Evolutionary conservation across 2,113 vertebrate species (phyloP), one percentile per base, ranked within the genome.

Genomic region (Cheilinus undulatus): DNA sequence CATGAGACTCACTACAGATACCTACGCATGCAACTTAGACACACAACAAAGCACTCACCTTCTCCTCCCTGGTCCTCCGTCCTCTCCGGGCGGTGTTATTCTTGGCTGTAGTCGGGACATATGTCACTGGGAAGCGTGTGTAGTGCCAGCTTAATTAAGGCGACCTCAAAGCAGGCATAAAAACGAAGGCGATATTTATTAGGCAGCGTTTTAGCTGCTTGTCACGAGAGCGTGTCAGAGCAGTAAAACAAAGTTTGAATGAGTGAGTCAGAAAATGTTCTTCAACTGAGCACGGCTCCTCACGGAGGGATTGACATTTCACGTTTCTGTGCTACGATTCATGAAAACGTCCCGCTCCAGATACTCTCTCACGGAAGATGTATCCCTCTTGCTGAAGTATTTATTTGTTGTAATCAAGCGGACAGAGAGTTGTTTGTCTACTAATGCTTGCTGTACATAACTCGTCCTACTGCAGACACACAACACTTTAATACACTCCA

Each of bases 391-490:
- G 43, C 52, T 65, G 73, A 61, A 17, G 48, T 88, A 89, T 92
- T 89, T 91, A 93, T 93, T 93, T 92, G 84, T 87, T 83, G 49
- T 84, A 91, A 91, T 90, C 81, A 88, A 80, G 84, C 43, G 78
- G 66, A 93, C 86, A 91, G 80, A 76, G 78, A 22, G 17, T 68
- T 75, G 73, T 77, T 86, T 93, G 90, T 92, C 66, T 69, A 3
- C 6, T 15, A 1, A 26, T 36, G 60, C 76, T 68, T 54, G 71
- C 85, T 69, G 42, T 73, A 73, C 83, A 74, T 26, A 22, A 36
- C 59, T 73, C 50, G 27, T 84, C 58, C 62, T 65, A 43, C 43
- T 80, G 65, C 68, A 57, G 73, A 75, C 52, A 45, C 14, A 52
- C 67, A 77, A 58, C 53, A 67, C 82, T 49, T 66, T 62, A n/a